Percentiles rank a stretch among this genome's conserved stretches.
phyloP scores from a whole-genome alignment of 2,113 vertebrate genomes.

The Callospermophilus lateralis region DNA sequence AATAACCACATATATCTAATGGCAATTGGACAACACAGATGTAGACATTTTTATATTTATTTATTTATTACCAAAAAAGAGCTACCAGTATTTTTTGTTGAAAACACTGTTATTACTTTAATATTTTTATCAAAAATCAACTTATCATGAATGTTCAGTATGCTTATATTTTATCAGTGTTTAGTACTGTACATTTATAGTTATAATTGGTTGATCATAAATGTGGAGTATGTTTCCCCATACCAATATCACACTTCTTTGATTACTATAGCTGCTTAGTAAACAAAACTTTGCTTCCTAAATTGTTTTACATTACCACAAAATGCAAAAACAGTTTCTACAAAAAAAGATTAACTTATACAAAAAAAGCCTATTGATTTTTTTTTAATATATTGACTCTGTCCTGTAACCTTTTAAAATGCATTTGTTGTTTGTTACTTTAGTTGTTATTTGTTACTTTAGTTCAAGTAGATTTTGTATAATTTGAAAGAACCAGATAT shows the following conservation, averaged over 20 bases:
- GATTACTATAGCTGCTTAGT: not conserved
- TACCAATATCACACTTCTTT: not conserved
- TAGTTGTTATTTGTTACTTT: not conserved
- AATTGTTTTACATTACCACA: not conserved
- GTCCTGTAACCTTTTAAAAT: not conserved
- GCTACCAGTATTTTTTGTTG: not conserved
- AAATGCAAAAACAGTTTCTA: slow-evolving; percentile 20
- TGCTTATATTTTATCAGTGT: not conserved
- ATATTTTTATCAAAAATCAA: not conserved
- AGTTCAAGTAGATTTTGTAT: not conserved
- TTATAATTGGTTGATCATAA: not conserved
- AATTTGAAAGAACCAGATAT: slow-evolving; percentile 13
- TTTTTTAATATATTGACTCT: not conserved
- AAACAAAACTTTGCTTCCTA: not conserved
- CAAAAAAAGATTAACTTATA: not conserved
- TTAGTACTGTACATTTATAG: not conserved
- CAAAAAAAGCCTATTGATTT: not conserved
- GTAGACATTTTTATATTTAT: not conserved
- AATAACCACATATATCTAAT: not conserved
- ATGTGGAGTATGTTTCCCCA: not conserved
- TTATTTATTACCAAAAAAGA: not conserved
- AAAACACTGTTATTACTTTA: not conserved
- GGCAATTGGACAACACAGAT: not conserved
- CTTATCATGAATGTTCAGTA: not conserved
- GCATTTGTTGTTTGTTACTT: not conserved